A percentile compares a stretch with the other conserved stretches of the same genome.
Evolutionary conservation across 2,797 vertebrate genomes (phyloP).

Genomic region (Lacerta viridis): DNA sequence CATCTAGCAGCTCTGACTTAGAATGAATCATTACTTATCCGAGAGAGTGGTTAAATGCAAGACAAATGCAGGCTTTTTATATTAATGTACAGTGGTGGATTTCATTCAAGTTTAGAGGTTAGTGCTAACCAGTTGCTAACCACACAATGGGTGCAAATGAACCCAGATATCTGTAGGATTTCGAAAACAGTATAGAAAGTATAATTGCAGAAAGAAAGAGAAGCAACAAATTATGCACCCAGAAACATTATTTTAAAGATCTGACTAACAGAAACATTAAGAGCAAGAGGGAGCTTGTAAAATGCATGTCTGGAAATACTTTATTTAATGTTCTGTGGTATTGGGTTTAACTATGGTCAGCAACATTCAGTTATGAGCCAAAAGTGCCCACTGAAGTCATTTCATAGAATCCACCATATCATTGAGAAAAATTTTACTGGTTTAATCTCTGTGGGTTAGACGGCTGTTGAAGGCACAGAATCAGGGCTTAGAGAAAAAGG

Average conservation of each 20-base stretch:
- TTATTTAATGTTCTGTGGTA: background rate
- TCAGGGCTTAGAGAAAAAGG: background rate
- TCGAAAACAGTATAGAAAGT: background rate
- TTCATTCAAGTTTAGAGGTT: background rate
- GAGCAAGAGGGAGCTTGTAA: background rate
- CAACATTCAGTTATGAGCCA: background rate
- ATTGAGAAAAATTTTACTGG: background rate
- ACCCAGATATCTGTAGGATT: background rate
- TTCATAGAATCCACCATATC: background rate
- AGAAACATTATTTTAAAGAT: background rate
- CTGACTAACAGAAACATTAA: background rate
- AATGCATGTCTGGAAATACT: slow-evolving; percentile 11
- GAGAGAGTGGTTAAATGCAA: background rate
- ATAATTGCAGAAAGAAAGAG: background rate
- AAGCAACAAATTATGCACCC: background rate
- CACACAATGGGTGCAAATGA: background rate
- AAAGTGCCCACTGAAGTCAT: background rate
- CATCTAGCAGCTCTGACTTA: background rate
- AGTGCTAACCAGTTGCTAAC: background rate
- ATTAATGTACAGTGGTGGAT: background rate
- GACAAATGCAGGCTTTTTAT: background rate
- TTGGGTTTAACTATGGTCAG: background rate
- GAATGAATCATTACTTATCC: background rate
- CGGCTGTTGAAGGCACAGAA: background rate
- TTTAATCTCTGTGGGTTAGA: background rate